Base-by-base conservation (phyloP, 2,797 vertebrate genomes). In the Rhodeus uyekii region DNA sequence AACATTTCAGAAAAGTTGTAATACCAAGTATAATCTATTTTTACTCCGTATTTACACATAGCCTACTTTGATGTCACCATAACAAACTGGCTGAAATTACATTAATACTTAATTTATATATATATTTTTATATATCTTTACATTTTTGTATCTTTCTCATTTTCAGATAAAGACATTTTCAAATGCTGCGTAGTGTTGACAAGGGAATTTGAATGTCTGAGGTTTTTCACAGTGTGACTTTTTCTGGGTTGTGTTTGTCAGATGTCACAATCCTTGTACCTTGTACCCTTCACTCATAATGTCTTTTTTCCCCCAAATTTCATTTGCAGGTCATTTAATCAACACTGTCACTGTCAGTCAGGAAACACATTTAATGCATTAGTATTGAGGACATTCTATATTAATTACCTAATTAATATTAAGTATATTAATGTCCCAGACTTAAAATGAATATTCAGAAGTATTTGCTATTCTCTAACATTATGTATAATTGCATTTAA, bases 281-380 rank as follows among this genome's bases (percentile, higher is more conserved):
- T n/a, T n/a, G n/a, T n/a, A n/a, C 58, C 19, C 18, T 68, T 69
- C 34, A 64, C 5, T 64, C 34, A 50, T 29, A 73, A 38, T 73
- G 24, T 64, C 42, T 38, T 81, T 63, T 44, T 69, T 71, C 27
- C n/a, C n/a, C n/a, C n/a, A n/a, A 2, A 44, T 61, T 58, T 71
- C 1, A 22, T 60, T 72, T 32, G 27, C 9, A 74, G 42, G 8
- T 12, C 42, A 71, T 69, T 44, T 32, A 55, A 58, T 68, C n/a
- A 39, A 16, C 24, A 46, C 50, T 55, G 3, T 77, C 94, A 94
- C 76, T 88, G 91, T 1, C 10, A 36, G 9, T 50, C 5, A 9
- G 27, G 16, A 48, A 36, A 65, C 60, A 48, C 22, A 76, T 44
- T n/a, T 38, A 7, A 48, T 58, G 36, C 53, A 60, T 50, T 53